Evolutionary conservation across 2,888 invertebrate genomes (phyloP).

Genomic region (Lasioglossum oenotherae): DNA sequence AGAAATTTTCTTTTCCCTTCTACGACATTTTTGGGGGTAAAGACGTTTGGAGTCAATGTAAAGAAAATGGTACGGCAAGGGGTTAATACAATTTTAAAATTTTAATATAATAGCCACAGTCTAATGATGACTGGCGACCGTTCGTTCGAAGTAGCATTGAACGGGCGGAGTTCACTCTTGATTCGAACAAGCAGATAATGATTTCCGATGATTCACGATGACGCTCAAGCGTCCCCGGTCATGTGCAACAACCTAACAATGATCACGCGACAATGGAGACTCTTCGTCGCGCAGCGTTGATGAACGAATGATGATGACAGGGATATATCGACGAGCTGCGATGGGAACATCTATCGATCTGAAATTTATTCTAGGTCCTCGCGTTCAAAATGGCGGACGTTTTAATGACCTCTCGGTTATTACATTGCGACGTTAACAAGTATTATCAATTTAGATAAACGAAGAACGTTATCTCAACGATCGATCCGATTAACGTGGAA

Average conservation of each 20-base stretch:
- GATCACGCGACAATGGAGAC: slow-evolving; percentile 21
- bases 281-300: slow-evolving; percentile 13
- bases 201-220: slow-evolving; percentile 1
- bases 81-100: too few relatives aligned
- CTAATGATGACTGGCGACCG: not conserved
- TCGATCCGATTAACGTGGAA: not conserved
- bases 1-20: too few relatives aligned
- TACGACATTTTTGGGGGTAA: too few relatives aligned
- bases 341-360: not conserved
- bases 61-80: too few relatives aligned
- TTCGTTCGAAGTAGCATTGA: not conserved
- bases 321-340: not conserved
- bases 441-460: not conserved
- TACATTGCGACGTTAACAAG: not conserved
- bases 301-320: slow-evolving; percentile 1
- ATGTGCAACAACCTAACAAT: slow-evolving; percentile 13
- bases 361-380: not conserved
- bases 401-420: not conserved
- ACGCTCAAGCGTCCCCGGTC: not conserved
- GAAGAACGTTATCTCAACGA: not conserved
- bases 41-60: too few relatives aligned
- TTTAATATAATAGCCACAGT: not conserved
- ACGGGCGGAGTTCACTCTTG: not conserved
- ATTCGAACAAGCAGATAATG: not conserved
- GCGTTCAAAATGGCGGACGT: not conserved